A percentile compares a stretch with the other conserved stretches of the same genome.
Evolutionary conservation across 2,797 vertebrate genomes (phyloP).

Genomic region (Cyclopterus lumpus): DNA sequence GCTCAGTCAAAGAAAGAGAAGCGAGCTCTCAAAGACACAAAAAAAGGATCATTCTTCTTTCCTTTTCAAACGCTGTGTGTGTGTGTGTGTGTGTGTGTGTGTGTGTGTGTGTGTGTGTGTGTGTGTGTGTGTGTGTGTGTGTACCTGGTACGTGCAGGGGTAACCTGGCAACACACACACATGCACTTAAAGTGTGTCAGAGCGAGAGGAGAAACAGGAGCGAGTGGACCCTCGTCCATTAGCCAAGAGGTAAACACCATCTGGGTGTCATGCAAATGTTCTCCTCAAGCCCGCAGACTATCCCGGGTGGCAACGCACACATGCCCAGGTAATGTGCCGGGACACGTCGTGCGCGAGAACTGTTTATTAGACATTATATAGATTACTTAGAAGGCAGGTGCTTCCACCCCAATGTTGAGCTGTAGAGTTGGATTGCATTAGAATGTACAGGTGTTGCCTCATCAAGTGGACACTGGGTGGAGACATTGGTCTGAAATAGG

Average conservation of each 20-base stretch:
- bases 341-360: neutral
- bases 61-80: neutral
- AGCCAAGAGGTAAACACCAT: constrained; percentile 76
- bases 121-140: no score
- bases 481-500: neutral
- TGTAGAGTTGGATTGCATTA: neutral
- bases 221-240: constrained; percentile 39
- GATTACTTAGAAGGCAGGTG: neutral
- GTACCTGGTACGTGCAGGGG: neutral
- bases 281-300: neutral
- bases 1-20: neutral
- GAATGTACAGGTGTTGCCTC: neutral
- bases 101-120: neutral
- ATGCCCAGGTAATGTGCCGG: neutral
- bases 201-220: constrained; percentile 12
- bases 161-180: constrained; percentile 15
- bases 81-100: no score
- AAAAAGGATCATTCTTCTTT: neutral
- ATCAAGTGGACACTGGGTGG: neutral
- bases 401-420: neutral
- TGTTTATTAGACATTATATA: neutral
- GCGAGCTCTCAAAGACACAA: constrained; percentile 1
- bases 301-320: no score
- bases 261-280: constrained; percentile 61
- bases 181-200: constrained; percentile 30